Conservation (phyloP, 2,797 vertebrate species). For the Garrulus glandarius region DNA sequence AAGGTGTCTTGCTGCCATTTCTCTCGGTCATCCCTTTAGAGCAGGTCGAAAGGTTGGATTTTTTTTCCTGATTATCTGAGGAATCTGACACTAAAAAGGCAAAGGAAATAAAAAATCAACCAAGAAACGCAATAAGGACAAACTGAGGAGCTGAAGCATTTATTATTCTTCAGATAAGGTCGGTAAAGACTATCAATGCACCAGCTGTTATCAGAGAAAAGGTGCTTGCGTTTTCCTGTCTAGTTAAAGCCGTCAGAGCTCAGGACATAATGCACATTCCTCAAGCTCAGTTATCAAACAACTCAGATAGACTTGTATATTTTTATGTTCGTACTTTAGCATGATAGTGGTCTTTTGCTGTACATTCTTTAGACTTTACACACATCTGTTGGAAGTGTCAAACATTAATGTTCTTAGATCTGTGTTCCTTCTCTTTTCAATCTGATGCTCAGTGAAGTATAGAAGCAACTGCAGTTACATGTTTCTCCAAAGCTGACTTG, state of each 20-base stretch:
- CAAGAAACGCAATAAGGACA: neutral
- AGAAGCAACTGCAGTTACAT: neutral
- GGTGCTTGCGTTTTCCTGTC: conserved; percentile 42
- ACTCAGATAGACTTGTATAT: conserved; percentile 27
- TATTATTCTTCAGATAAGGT: conserved; percentile 52
- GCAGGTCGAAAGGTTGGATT: neutral
- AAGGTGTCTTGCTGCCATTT: neutral
- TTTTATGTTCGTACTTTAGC: conserved; percentile 44
- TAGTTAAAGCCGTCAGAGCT: conserved; percentile 56
- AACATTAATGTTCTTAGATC: neutral
- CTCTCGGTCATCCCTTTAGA: neutral
- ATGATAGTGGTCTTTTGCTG: conserved; percentile 33
- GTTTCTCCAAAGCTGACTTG: neutral
- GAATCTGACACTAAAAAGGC: neutral
- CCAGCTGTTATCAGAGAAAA: conserved; percentile 26
- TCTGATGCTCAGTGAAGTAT: neutral
- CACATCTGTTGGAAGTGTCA: conserved; percentile 19
- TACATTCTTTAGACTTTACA: conserved; percentile 51
- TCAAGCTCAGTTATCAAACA: conserved; percentile 42
- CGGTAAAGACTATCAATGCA: neutral
- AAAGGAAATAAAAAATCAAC: conserved; percentile 29
- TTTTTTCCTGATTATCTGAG: neutral
- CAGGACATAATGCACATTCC: conserved; percentile 43
- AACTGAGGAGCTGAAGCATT: conserved; percentile 36
- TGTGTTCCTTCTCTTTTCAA: neutral